Conservation (phyloP, 1,140 invertebrate species). For the Eciton burchellii region DNA sequence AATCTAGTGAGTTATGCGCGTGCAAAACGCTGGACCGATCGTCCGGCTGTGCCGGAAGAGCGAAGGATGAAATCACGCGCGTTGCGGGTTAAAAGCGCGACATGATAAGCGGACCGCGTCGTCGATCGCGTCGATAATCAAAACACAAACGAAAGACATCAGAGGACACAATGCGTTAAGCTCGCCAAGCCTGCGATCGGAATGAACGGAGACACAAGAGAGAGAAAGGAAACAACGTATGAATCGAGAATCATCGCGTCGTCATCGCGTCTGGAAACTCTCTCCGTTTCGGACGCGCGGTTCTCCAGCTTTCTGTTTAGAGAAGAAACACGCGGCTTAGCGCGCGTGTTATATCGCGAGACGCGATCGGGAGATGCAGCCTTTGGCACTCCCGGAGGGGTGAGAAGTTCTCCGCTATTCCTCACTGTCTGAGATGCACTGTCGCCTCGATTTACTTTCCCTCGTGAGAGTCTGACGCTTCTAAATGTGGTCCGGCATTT, state of each 20-base stretch:
- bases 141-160: neutral
- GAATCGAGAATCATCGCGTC: too few species aligned
- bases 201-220: too few species aligned
- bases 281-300: neutral
- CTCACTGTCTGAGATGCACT: constrained; percentile 47
- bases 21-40: neutral
- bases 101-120: neutral
- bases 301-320: neutral
- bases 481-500: constrained; percentile 51
- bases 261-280: too few species aligned
- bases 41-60: neutral
- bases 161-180: neutral
- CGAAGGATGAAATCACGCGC: neutral
- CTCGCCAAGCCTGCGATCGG: neutral
- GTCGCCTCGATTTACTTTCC: constrained; percentile 49
- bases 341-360: constrained; percentile 2
- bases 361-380: constrained; percentile 28
- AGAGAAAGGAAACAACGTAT: too few species aligned
- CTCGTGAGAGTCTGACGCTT: constrained; percentile 45
- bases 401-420: constrained; percentile 33
- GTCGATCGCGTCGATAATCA: neutral
- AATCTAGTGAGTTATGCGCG: neutral
- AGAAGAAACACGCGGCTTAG: neutral
- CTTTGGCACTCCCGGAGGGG: constrained; percentile 40
- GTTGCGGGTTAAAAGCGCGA: neutral